Evolutionary conservation across 2,113 vertebrate species (phyloP).

Genomic region (Cairina moschata): DNA sequence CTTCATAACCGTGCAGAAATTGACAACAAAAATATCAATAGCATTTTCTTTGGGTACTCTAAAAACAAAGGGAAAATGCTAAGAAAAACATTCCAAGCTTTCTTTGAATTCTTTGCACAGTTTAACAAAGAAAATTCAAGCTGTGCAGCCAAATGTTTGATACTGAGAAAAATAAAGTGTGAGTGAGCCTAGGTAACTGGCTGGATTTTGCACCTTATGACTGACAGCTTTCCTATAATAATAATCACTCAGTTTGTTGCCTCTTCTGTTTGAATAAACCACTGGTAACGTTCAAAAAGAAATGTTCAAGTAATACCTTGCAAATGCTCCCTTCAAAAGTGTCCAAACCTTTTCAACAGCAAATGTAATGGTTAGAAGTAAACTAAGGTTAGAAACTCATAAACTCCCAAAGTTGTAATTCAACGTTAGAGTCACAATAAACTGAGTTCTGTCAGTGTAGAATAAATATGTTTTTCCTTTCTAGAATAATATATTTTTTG

Average conservation of each 20-base stretch:
- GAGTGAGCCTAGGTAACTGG: background rate
- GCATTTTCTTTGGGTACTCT: background rate
- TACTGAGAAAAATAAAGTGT: background rate
- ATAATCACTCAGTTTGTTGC: background rate
- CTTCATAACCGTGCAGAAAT: conserved; percentile 47
- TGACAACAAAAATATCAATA: conserved; percentile 50
- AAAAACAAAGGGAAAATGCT: conserved; percentile 14
- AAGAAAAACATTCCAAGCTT: background rate
- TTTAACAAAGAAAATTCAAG: background rate
- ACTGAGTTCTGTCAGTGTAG: background rate
- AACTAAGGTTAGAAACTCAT: background rate
- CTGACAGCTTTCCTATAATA: background rate
- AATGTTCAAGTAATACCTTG: conserved; percentile 9
- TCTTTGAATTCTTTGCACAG: background rate
- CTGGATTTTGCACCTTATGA: background rate
- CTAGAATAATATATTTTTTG: background rate
- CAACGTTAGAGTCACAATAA: background rate
- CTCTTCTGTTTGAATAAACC: conserved; percentile 6
- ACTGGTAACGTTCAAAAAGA: background rate
- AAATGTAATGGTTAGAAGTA: background rate
- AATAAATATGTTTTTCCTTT: background rate
- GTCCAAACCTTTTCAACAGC: background rate
- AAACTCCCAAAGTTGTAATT: background rate
- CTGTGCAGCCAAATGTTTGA: background rate
- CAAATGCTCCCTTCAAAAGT: conserved; percentile 2